These are phyloP conservation scores for Temnothorax rugatulus DNA, from an alignment of 2,888 invertebrate species.

Conservation along the genomic window DNA sequence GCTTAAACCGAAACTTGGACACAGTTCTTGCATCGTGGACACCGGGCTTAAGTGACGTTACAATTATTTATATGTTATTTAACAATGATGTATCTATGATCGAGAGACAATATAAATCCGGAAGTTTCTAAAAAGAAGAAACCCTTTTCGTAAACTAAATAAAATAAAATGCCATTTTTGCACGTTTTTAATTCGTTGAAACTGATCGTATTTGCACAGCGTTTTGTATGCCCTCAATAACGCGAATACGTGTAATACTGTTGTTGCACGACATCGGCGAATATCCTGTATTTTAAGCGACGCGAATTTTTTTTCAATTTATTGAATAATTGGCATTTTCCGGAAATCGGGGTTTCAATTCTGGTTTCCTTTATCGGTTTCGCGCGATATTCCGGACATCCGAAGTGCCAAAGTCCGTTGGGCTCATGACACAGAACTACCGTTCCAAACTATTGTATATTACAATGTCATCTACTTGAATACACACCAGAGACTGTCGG, in stretches of 20 bases:
- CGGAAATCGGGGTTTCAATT: conserved; percentile 16
- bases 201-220: not conserved
- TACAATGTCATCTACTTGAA: conserved; percentile 58
- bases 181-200: not conserved
- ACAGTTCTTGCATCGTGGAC: no score
- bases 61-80: not conserved
- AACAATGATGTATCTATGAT: conserved; percentile 5
- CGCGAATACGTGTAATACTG: not conserved
- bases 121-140: not conserved
- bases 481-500: conserved; percentile 2
- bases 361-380: conserved; percentile 32
- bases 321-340: conserved; percentile 6
- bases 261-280: not conserved
- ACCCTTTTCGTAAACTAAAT: not conserved
- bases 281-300: not conserved
- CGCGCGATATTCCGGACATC: conserved; percentile 29
- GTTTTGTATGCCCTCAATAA: not conserved
- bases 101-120: not conserved
- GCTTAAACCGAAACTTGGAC: no score
- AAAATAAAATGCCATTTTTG: not conserved
- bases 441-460: conserved; percentile 21
- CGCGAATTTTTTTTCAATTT: conserved; percentile 19
- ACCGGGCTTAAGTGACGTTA: conserved; percentile 37
- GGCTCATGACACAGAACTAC: conserved; percentile 17
- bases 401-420: conserved; percentile 30